Conservation (phyloP, 2,113 vertebrate genomes). For the Elephas maximus region DNA sequence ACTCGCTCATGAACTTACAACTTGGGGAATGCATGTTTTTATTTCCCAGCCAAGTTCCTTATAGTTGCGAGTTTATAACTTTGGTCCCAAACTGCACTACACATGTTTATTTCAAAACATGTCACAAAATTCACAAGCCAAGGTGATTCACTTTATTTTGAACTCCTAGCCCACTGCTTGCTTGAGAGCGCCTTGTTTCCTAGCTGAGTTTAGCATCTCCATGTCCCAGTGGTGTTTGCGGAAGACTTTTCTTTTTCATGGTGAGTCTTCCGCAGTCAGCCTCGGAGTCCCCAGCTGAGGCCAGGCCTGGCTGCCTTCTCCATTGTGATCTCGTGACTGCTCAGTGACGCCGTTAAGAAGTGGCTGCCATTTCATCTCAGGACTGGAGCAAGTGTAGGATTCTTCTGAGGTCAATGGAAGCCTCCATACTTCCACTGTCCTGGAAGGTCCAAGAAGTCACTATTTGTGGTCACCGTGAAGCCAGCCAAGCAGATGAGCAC, state of each 20-base stretch:
- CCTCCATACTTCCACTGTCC: neutral
- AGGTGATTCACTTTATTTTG: neutral
- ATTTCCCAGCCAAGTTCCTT: neutral
- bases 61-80: neutral
- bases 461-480: neutral
- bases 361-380: neutral
- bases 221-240: neutral
- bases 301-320: too few relatives aligned
- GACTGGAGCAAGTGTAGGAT: neutral
- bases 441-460: neutral
- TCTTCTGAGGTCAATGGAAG: neutral
- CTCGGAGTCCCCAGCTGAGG: too few relatives aligned
- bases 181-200: neutral
- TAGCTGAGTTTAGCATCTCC: neutral
- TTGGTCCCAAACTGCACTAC: neutral
- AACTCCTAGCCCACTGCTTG: neutral
- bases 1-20: neutral
- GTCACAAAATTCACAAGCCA: neutral
- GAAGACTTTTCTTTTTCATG: neutral
- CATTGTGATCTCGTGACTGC: neutral
- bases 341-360: neutral
- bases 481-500: neutral
- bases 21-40: neutral
- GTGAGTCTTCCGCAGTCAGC: neutral
- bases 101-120: neutral